Evolutionary conservation across 2,797 vertebrate genomes (phyloP).

Genomic region (Borostomias antarcticus): DNA sequence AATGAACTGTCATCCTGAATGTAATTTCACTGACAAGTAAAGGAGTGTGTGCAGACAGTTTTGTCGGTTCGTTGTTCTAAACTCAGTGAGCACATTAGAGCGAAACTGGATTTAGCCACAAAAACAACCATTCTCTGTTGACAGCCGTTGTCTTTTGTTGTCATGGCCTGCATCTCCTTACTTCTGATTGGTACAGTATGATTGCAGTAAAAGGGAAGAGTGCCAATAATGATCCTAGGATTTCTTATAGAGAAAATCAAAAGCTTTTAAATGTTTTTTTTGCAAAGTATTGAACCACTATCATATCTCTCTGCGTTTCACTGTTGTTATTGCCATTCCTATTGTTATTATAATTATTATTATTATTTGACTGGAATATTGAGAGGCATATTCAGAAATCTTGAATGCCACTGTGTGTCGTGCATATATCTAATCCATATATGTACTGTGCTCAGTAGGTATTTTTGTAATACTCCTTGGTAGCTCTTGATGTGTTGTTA

Average conservation of each 20-base stretch:
- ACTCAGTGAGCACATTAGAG: constrained; percentile 27
- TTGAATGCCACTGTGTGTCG: background rate
- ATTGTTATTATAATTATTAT: too few relatives aligned
- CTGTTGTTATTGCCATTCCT: constrained; percentile 50
- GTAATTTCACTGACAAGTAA: constrained; percentile 54
- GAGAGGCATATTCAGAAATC: background rate
- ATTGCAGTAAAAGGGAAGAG: constrained; percentile 32
- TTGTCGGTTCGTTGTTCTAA: constrained; percentile 25
- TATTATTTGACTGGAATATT: constrained; percentile 17
- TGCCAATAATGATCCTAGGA: constrained; percentile 29
- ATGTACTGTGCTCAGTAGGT: background rate
- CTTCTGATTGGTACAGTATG: constrained; percentile 13
- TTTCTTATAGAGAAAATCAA: constrained; percentile 25
- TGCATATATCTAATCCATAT: background rate
- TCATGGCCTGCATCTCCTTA: constrained; percentile 35
- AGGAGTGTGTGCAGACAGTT: constrained; percentile 13
- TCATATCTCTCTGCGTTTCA: constrained; percentile 22
- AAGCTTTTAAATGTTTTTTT: constrained; percentile 27
- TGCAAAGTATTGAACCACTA: constrained; percentile 35
- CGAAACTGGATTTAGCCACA: constrained; percentile 6
- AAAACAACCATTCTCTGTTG: constrained; percentile 27
- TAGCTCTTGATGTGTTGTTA: background rate
- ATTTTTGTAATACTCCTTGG: background rate
- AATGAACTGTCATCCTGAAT: constrained; percentile 57
- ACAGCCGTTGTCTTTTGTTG: background rate